phyloP scores from a whole-genome alignment of 2,797 vertebrate species.

The Rousettus madagascariensis region DNA sequence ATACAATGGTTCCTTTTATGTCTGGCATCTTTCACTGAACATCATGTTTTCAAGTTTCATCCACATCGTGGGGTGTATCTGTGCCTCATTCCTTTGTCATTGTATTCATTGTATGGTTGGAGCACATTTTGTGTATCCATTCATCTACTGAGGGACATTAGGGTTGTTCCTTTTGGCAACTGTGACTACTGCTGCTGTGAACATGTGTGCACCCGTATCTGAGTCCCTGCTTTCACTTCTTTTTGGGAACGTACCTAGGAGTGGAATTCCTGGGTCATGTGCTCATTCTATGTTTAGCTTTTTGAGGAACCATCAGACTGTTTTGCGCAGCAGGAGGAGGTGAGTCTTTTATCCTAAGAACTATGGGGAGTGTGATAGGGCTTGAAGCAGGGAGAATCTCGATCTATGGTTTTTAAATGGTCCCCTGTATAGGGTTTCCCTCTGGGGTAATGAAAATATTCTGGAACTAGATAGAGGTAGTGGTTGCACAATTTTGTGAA shows the following conservation, averaged over 20 bases:
- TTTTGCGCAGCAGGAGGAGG: neutral
- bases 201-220: neutral
- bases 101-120: neutral
- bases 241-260: neutral
- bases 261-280: neutral
- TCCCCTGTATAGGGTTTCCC: neutral
- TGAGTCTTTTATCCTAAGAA: neutral
- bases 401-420: neutral
- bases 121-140: neutral
- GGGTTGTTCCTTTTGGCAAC: neutral
- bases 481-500: neutral
- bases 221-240: neutral
- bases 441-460: neutral
- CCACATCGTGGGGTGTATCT: neutral
- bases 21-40: neutral
- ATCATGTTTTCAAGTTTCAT: neutral
- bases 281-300: neutral
- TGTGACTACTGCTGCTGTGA: neutral
- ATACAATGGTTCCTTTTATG: neutral
- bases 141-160: neutral
- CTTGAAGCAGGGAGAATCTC: neutral
- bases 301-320: neutral
- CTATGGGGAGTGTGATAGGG: neutral
- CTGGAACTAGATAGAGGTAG: neutral
- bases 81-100: neutral